These are phyloP conservation scores for Paratilapia polleni DNA, from an alignment of 2,113 vertebrate genomes.

Conservation along the genomic window DNA sequence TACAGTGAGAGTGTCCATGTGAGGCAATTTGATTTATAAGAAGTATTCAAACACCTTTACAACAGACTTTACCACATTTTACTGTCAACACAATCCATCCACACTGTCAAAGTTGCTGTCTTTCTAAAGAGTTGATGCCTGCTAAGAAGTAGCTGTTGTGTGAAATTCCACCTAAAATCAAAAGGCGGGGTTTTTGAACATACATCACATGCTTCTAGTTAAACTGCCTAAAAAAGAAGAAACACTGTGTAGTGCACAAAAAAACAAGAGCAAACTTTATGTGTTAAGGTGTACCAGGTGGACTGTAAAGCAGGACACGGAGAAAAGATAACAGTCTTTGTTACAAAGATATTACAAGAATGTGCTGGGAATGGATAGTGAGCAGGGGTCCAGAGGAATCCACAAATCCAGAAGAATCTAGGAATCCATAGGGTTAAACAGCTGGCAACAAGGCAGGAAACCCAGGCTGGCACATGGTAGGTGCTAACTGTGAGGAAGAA, in stretches of 20 bases:
- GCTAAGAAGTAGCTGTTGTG: background rate
- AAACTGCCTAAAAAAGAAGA: background rate
- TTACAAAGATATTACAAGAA: background rate
- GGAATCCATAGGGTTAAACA: too few species aligned
- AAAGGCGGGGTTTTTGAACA: background rate
- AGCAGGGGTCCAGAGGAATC: background rate
- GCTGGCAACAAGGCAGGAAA: too few species aligned
- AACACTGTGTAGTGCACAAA: background rate
- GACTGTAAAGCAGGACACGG: background rate
- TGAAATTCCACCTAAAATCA: too few species aligned
- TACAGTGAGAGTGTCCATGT: background rate
- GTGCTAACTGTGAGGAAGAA: fast-evolving
- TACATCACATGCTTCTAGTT: background rate
- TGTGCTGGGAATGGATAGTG: background rate
- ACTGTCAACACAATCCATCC: background rate
- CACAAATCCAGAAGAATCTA: too few species aligned
- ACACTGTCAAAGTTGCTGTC: background rate
- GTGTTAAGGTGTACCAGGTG: background rate
- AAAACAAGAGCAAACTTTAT: background rate
- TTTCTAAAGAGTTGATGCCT: background rate
- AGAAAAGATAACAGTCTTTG: background rate
- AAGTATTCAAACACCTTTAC: background rate
- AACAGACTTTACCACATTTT: background rate
- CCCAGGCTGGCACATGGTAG: background rate
- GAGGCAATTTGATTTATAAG: background rate